phyloP scores from a whole-genome alignment of 1,140 invertebrate species.

The fruit fly (Drosophila melanogaster) region DNA sequence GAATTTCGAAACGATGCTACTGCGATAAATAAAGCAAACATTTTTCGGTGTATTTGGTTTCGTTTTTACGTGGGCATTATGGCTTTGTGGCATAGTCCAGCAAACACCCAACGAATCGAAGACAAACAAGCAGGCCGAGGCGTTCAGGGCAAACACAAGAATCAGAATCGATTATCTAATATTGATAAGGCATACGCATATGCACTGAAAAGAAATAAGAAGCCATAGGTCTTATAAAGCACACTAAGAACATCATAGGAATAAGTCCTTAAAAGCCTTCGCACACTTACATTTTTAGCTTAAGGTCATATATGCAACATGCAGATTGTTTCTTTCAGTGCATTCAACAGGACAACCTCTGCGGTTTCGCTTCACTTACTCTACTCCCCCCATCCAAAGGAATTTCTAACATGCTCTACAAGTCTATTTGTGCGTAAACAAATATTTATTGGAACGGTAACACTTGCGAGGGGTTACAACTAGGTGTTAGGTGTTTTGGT shows the following conservation, averaged over 20 bases:
- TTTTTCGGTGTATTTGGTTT: conserved; percentile 50
- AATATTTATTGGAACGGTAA: conserved; percentile 82
- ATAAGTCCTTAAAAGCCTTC: too few species aligned
- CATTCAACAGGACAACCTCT: conserved; percentile 24
- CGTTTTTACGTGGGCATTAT: conserved; percentile 22
- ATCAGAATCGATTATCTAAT: conserved; percentile 69
- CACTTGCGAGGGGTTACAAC: conserved; percentile 57
- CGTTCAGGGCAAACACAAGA: conserved; percentile 61
- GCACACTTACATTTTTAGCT: too few species aligned
- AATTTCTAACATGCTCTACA: conserved; percentile 65
- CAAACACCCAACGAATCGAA: conserved; percentile 31
- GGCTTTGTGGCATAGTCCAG: conserved; percentile 24
- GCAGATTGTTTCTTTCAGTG: conserved; percentile 1
- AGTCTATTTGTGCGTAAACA: conserved; percentile 82
- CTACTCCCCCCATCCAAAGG: conserved; percentile 26
- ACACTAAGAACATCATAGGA: too few species aligned
- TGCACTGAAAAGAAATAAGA: conserved; percentile 8
- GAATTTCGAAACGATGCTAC: conserved; percentile 78
- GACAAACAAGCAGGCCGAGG: conserved; percentile 58
- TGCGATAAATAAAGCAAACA: conserved; percentile 81
- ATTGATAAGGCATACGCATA: conserved; percentile 60
- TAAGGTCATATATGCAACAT: not conserved
- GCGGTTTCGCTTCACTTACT: conserved; percentile 57
- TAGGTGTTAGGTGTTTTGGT: not conserved
- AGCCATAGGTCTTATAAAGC: not conserved